Evolutionary conservation across 2,888 invertebrate species (phyloP).

Genomic region (Geotrupes spiniger): DNA sequence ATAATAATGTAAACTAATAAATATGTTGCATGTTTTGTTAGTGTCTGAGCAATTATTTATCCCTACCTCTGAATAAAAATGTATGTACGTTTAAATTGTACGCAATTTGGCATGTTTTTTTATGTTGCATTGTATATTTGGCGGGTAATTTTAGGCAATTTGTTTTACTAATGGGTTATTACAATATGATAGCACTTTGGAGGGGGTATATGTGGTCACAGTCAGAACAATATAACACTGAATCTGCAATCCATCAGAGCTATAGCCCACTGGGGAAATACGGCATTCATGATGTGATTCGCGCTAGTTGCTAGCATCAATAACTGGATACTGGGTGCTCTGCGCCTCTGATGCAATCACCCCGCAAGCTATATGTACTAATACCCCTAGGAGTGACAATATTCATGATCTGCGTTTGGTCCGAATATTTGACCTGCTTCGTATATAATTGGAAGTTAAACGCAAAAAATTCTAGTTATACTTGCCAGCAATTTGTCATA

Average conservation of each 20-base stretch:
- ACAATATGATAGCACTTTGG: slow-evolving; percentile 6
- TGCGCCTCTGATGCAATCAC: slow-evolving; percentile 38
- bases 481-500: too few relatives aligned
- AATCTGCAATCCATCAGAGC: slow-evolving; percentile 44
- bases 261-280: slow-evolving; percentile 46
- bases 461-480: too few relatives aligned
- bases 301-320: slow-evolving; percentile 45
- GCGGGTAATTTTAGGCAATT: too few relatives aligned
- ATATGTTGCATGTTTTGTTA: too few relatives aligned
- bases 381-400: slow-evolving; percentile 38
- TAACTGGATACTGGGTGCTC: slow-evolving; percentile 37
- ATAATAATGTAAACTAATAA: too few relatives aligned
- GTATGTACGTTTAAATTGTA: too few relatives aligned
- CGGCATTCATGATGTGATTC: slow-evolving; percentile 47
- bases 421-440: too few relatives aligned
- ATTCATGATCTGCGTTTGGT: slow-evolving; percentile 31
- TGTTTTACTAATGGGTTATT: slow-evolving; percentile 3
- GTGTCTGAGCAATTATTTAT: too few relatives aligned
- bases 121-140: too few relatives aligned
- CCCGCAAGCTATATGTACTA: slow-evolving; percentile 39
- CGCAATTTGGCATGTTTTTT: too few relatives aligned
- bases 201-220: slow-evolving; percentile 16
- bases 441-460: too few relatives aligned
- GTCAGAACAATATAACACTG: slow-evolving; percentile 36
- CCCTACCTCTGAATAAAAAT: too few relatives aligned